Conservation (phyloP, 2,888 invertebrate species). For the Troglohyphantes excavatus region DNA sequence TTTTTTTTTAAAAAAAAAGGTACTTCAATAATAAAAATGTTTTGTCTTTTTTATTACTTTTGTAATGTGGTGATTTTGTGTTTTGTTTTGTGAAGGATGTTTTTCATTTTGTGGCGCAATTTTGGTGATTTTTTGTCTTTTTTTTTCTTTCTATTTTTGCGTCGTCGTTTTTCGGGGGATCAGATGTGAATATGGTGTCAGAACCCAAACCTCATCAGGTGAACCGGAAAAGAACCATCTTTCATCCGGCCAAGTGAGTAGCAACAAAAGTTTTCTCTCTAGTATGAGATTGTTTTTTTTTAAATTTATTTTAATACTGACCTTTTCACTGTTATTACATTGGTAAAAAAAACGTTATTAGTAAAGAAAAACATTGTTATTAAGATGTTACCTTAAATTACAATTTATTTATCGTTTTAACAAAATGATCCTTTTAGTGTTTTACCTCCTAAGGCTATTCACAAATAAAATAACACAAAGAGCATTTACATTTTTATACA, state of each 20-base stretch:
- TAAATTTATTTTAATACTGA: no score
- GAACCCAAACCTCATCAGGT: constrained; percentile 88
- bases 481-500: no score
- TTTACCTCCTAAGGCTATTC: no score
- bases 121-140: constrained; percentile 71
- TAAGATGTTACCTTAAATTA: no score
- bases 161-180: constrained; percentile 81
- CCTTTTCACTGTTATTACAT: no score
- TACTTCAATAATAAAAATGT: neutral
- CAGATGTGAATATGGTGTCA: constrained; percentile 90
- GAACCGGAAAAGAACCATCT: constrained; percentile 73
- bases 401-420: no score
- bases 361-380: no score
- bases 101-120: constrained; percentile 53
- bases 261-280: neutral
- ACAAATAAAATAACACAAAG: no score
- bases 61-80: constrained; percentile 16
- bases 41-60: neutral
- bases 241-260: constrained; percentile 70
- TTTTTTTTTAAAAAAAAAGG: constrained; percentile 1
- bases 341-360: no score
- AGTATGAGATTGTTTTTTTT: neutral
- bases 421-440: no score
- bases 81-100: constrained; percentile 3
- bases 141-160: constrained; percentile 63